A percentile compares a stretch with the other conserved stretches of the same genome.
Conservation (phyloP, 1,140 invertebrate genomes). For the Aphis gossypii region DNA sequence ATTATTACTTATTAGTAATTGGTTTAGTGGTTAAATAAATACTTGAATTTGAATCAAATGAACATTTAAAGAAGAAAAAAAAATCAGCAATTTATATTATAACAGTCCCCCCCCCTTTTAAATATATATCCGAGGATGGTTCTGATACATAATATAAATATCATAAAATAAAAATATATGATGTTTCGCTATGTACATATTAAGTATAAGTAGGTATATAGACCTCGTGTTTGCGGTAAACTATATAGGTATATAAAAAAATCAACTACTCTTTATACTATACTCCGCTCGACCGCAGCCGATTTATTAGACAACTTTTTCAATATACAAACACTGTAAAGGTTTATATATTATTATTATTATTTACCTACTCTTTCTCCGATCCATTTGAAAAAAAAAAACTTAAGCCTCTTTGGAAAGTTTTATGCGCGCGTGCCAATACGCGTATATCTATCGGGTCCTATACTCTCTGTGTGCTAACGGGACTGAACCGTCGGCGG, state of each 20-base stretch:
- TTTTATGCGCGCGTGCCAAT: neutral
- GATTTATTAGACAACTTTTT: slow-evolving; percentile 49
- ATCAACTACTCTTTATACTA: neutral
- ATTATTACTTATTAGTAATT: neutral
- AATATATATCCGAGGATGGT: neutral
- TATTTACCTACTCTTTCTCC: neutral
- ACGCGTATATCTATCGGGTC: neutral
- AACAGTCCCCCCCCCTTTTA: neutral
- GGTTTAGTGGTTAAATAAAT: neutral
- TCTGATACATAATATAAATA: neutral
- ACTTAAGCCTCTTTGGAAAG: slow-evolving; percentile 4
- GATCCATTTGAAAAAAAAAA: neutral
- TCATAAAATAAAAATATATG: too few relatives aligned
- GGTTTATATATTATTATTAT: slow-evolving; percentile 7
- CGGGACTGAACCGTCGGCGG: neutral
- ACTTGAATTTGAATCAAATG: neutral
- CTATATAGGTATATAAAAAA: neutral
- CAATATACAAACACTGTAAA: slow-evolving; percentile 37
- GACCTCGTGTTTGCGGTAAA: neutral
- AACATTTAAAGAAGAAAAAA: neutral
- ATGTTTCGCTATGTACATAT: neutral
- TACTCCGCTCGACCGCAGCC: neutral
- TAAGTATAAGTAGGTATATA: neutral
- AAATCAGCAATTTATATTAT: too few relatives aligned
- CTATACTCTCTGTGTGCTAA: neutral